Evolutionary conservation across 2,797 vertebrate species (phyloP).

Genomic region (Smutsia temminckii): DNA sequence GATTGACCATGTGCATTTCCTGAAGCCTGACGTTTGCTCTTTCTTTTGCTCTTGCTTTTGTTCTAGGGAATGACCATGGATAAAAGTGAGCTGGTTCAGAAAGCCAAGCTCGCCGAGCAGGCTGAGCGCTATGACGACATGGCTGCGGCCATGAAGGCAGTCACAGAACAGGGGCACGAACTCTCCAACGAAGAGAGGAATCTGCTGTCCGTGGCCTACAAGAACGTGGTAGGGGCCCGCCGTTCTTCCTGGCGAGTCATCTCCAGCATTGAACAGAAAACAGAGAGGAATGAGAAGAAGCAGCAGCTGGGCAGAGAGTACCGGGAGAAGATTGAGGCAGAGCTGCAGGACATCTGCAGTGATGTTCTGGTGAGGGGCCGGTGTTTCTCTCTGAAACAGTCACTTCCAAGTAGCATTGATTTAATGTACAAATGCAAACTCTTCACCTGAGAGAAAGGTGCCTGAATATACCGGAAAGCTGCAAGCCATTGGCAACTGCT

Average conservation of each 20-base stretch:
- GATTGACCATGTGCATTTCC: background rate
- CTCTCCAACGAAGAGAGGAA: slow-evolving; percentile 98
- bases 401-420: background rate
- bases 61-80: slow-evolving; percentile 91
- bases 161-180: slow-evolving; percentile 94
- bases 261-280: slow-evolving; percentile 99
- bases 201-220: slow-evolving; percentile 98
- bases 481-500: background rate
- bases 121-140: slow-evolving; percentile 99
- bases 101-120: slow-evolving; percentile 99
- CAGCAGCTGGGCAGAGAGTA: slow-evolving; percentile 97
- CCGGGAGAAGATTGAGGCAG: slow-evolving; percentile 95
- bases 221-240: slow-evolving; percentile 98
- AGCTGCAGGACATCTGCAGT: slow-evolving; percentile 97
- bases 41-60: background rate
- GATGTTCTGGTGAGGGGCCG: slow-evolving; percentile 93
- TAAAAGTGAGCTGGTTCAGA: slow-evolving; percentile 98
- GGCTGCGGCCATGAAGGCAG: slow-evolving; percentile 96
- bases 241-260: slow-evolving; percentile 99
- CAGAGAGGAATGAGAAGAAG: slow-evolving; percentile 97
- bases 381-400: background rate
- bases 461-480: slow-evolving; percentile 1
- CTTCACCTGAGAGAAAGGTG: background rate
- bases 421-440: background rate
- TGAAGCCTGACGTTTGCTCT: slow-evolving; percentile 24